These are phyloP conservation scores for Thamnophis sirtalis DNA, from an alignment of 2,113 vertebrate genomes.

Conservation along the genomic window DNA sequence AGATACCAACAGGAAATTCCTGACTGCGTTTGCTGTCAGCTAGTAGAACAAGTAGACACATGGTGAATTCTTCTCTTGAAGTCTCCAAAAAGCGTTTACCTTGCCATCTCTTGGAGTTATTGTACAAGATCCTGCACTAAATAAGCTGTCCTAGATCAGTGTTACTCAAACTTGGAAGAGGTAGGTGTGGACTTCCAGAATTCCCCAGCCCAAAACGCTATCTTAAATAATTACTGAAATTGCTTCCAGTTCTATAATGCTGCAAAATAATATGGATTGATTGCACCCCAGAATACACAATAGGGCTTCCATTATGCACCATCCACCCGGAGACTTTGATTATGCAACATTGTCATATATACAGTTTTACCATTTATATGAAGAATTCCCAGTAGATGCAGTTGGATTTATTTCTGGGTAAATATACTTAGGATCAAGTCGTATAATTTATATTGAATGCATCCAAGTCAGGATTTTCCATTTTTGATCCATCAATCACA, in stretches of 20 bases:
- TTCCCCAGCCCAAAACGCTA: neutral
- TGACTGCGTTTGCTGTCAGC: neutral
- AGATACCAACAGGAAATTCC: neutral
- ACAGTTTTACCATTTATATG: neutral
- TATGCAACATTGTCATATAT: neutral
- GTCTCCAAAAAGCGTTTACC: neutral
- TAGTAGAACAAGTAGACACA: neutral
- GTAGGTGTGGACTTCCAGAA: neutral
- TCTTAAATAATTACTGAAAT: neutral
- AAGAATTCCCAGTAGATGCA: neutral
- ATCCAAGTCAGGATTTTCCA: constrained; percentile 4
- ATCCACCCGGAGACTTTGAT: neutral
- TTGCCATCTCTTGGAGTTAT: neutral
- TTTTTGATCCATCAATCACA: constrained; percentile 1
- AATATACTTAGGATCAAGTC: neutral
- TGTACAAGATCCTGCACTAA: neutral
- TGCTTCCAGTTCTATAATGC: neutral
- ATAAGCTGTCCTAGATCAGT: neutral
- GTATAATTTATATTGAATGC: neutral
- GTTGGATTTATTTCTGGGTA: neutral
- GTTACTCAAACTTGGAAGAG: neutral
- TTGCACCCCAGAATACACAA: neutral
- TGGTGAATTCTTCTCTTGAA: neutral
- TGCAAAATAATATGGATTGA: neutral
- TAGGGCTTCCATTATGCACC: neutral